A percentile compares a stretch with the other conserved stretches of the same genome.
phyloP scores from a whole-genome alignment of 2,797 vertebrate genomes.

The Gallinago nigripennis region DNA sequence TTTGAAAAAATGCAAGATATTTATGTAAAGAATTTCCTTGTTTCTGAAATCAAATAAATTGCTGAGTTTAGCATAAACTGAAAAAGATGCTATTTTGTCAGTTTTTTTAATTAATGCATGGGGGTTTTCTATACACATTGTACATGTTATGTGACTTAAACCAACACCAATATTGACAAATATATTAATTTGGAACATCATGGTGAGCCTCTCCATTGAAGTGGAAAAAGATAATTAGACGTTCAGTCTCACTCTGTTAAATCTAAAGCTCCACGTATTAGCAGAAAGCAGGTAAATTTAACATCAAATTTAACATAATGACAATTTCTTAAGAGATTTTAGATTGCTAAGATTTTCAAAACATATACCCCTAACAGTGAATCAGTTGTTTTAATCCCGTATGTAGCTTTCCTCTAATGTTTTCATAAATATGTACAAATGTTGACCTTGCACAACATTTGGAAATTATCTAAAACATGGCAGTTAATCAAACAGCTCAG shows the following conservation, averaged over 20 bases:
- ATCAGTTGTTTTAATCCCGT: not conserved
- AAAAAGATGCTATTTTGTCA: fast-evolving
- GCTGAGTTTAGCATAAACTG: not conserved
- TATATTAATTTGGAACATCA: constrained; percentile 5
- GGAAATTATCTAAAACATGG: not conserved
- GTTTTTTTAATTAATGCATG: not conserved
- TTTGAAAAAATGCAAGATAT: not conserved
- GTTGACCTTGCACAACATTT: not conserved
- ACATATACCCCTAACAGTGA: not conserved
- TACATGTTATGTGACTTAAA: not conserved
- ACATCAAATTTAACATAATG: not conserved
- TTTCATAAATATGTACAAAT: not conserved
- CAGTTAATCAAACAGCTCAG: not conserved
- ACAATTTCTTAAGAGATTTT: not conserved
- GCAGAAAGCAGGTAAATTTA: not conserved
- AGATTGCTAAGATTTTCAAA: not conserved
- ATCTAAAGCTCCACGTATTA: not conserved
- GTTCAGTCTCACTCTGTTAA: not conserved
- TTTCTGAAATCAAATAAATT: not conserved
- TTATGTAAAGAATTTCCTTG: not conserved
- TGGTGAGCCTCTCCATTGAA: not conserved
- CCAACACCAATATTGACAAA: constrained; percentile 5
- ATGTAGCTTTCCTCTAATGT: not conserved
- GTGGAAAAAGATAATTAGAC: constrained; percentile 8
- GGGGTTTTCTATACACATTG: not conserved